Conservation (phyloP, 2,888 invertebrate species). For the Stenichneumon culpator region DNA sequence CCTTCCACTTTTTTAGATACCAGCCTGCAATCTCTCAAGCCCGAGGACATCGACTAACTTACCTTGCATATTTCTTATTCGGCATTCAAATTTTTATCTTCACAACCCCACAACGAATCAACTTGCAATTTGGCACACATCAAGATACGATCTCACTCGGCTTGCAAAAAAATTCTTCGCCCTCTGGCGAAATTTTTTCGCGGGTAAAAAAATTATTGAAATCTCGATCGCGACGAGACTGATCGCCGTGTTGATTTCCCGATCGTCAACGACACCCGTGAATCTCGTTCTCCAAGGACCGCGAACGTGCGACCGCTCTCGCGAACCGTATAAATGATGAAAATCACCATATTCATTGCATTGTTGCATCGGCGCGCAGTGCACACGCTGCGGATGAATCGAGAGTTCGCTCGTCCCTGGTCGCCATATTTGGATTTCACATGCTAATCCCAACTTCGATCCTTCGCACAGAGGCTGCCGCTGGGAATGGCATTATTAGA, state of each 20-base stretch:
- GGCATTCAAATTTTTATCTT: too few species aligned
- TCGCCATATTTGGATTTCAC: slow-evolving; percentile 80
- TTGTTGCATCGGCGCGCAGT: slow-evolving; percentile 72
- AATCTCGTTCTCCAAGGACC: slow-evolving; percentile 78
- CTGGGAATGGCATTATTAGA: slow-evolving; percentile 38
- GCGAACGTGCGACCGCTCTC: slow-evolving; percentile 68
- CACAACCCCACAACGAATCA: background rate
- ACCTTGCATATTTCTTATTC: too few species aligned
- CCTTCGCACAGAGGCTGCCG: slow-evolving; percentile 28
- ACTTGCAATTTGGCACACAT: background rate
- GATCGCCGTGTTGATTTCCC: slow-evolving; percentile 60
- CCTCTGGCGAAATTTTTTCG: background rate
- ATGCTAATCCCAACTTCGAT: slow-evolving; percentile 61
- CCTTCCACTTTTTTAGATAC: too few species aligned
- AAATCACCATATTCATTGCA: slow-evolving; percentile 83
- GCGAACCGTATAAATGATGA: slow-evolving; percentile 80
- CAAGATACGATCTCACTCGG: background rate
- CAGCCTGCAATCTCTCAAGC: too few species aligned
- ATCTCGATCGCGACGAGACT: background rate
- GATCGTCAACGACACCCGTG: slow-evolving; percentile 57
- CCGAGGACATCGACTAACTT: too few species aligned
- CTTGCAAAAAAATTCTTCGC: background rate
- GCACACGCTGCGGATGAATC: slow-evolving; percentile 73
- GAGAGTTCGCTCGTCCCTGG: slow-evolving; percentile 38
- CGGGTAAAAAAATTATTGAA: background rate